Percentiles rank a stretch among this genome's conserved stretches.
phyloP scores from a whole-genome alignment of 2,113 vertebrate genomes.

The Chaetura pelagica region DNA sequence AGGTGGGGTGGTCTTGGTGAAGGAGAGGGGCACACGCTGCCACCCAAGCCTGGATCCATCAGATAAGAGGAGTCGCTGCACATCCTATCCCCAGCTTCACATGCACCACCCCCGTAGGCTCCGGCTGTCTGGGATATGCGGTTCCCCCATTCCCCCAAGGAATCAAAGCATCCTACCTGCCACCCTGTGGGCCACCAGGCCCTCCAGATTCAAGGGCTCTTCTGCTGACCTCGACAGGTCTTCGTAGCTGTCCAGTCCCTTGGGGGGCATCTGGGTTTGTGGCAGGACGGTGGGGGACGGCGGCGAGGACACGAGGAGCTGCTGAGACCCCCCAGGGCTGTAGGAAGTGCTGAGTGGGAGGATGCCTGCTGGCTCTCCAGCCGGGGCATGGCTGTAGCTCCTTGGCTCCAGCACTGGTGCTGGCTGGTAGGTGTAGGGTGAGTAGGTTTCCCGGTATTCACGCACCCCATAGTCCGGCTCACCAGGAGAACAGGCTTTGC shows the following conservation, averaged over 20 bases:
- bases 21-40: neutral
- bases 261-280: constrained; percentile 71
- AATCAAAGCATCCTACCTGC: constrained; percentile 86
- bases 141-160: neutral
- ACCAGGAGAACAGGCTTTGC: neutral
- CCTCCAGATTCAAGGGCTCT: constrained; percentile 88
- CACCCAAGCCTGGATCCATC: neutral
- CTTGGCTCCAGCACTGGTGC: neutral
- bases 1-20: neutral
- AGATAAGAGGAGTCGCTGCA: accelerated
- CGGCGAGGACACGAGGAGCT: constrained; percentile 72
- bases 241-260: constrained; percentile 72
- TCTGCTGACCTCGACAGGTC: constrained; percentile 74
- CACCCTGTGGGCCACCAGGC: constrained; percentile 93
- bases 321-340: constrained; percentile 67
- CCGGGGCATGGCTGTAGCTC: constrained; percentile 74
- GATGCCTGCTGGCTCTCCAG: constrained; percentile 63
- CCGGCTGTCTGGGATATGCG: neutral
- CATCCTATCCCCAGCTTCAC: neutral
- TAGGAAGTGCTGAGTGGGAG: constrained; percentile 39
- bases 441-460: constrained; percentile 62
- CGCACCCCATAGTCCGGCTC: constrained; percentile 37
- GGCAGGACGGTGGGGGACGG: constrained; percentile 59
- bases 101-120: neutral
- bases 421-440: constrained; percentile 70